These are phyloP conservation scores for Andricus grossulariae DNA, from an alignment of 1,140 invertebrate species.

Conservation along the genomic window DNA sequence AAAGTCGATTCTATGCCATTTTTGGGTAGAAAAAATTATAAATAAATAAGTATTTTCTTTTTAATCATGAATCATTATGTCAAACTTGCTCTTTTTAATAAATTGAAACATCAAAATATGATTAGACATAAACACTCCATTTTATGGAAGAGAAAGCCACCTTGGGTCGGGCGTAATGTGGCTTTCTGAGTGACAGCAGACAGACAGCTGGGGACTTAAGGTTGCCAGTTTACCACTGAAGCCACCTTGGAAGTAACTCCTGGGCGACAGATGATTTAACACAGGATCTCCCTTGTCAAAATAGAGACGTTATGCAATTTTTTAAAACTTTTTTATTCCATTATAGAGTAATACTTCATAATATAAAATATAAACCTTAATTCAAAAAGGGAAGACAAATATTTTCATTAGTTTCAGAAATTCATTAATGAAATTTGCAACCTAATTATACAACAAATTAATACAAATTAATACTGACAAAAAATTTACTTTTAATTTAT, in stretches of 20 bases:
- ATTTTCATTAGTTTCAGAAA: too few species aligned
- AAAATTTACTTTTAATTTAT: too few species aligned
- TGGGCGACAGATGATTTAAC: slow-evolving; percentile 42
- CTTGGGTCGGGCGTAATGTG: slow-evolving; percentile 28
- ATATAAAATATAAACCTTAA: too few species aligned
- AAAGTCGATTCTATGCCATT: too few species aligned
- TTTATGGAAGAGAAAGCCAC: slow-evolving; percentile 29
- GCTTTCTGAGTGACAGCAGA: slow-evolving; percentile 36
- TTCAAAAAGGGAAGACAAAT: too few species aligned
- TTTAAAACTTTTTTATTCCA: neutral
- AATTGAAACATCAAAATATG: slow-evolving; percentile 7
- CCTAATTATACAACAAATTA: too few species aligned
- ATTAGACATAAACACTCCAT: slow-evolving; percentile 28
- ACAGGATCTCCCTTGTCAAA: slow-evolving; percentile 36
- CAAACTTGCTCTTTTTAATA: neutral
- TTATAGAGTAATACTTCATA: neutral
- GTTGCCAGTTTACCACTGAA: slow-evolving; percentile 36
- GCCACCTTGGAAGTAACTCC: slow-evolving; percentile 16
- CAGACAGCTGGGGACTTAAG: slow-evolving; percentile 35
- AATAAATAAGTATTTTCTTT: too few species aligned
- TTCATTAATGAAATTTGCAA: too few species aligned
- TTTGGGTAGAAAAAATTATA: too few species aligned
- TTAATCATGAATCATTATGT: too few species aligned
- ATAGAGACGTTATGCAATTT: slow-evolving; percentile 5
- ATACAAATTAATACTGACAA: too few species aligned